Evolutionary conservation across 2,888 invertebrate species (phyloP), one percentile per base, ranked within the genome.

Genomic region (Acleris sparsana): DNA sequence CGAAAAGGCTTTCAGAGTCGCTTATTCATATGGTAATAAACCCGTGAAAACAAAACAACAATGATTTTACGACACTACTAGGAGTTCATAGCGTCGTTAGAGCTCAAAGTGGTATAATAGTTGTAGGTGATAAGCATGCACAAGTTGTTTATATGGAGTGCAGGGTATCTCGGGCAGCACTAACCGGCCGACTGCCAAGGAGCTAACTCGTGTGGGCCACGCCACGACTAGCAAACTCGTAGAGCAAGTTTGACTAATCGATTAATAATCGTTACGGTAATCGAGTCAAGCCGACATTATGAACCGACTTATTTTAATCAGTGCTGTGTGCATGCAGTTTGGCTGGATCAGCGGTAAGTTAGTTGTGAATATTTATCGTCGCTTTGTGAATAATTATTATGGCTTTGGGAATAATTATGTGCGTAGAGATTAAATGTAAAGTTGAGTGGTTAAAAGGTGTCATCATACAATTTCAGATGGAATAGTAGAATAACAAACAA

Each of bases 301-400:
- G 87, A 84, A 75, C 77, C 75, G 73, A 72, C 72, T 83, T 65
- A 70, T 79, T 68, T 67, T 84, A 20, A 66, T 83, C n/a, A 75
- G 82, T 82, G 82, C 74, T 25, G 67, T 84, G 68, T 78, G 79
- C 63, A 66, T 85, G 64, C 82, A 83, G 46, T 62, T 80, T 52
- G 72, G 75, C 29, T 80, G 78, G 78, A 77, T 76, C 63, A 76
- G 77, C 62, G 83, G 83, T 85, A 57, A 79, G 84, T 80, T 62
- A 13, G 49, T 43, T 43, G n/a, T 39, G 18, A 13, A 25, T 39
- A 46, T n/a, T 52, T 1, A 39, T 29, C 2, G 13, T 39, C 39
- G 13, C 4, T 39, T 3, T 13, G 2, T 11, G 33, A 39, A 39
- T 39, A 39, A 39, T 39, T 39, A 39, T 39, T n/a, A n/a, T n/a